Conservation (phyloP, 2,113 vertebrate species). For the Petrocephalus zakoni region DNA sequence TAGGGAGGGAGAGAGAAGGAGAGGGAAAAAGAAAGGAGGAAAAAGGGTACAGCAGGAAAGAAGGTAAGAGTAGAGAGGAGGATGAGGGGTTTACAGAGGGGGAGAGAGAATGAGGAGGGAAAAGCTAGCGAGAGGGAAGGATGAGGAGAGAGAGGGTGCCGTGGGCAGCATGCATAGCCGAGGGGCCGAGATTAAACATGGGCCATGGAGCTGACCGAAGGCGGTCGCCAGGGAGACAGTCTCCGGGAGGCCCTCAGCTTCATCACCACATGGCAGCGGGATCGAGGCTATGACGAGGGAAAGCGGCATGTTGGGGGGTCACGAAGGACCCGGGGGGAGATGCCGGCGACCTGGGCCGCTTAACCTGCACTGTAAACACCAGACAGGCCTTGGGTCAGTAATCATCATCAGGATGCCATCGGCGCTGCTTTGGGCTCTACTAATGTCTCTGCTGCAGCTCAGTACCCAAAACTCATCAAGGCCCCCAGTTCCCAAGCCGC, state of each 20-base stretch:
- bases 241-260: neutral
- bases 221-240: neutral
- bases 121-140: constrained; percentile 23
- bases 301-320: neutral
- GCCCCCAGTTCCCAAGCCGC: too few relatives aligned
- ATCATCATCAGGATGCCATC: neutral
- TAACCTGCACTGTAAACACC: neutral
- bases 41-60: neutral
- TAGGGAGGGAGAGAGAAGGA: neutral
- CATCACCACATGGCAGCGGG: neutral
- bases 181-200: constrained; percentile 2
- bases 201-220: neutral
- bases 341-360: neutral
- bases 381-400: neutral
- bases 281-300: neutral
- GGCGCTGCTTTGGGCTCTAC: neutral
- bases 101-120: neutral
- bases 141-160: neutral
- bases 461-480: neutral
- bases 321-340: neutral
- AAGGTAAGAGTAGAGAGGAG: neutral
- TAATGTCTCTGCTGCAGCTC: neutral
- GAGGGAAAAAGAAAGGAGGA: neutral
- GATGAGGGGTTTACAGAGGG: neutral
- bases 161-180: neutral